These are phyloP conservation scores for Drosophila acutilabella DNA, from an alignment of 2,888 invertebrate genomes.

Conservation along the genomic window DNA sequence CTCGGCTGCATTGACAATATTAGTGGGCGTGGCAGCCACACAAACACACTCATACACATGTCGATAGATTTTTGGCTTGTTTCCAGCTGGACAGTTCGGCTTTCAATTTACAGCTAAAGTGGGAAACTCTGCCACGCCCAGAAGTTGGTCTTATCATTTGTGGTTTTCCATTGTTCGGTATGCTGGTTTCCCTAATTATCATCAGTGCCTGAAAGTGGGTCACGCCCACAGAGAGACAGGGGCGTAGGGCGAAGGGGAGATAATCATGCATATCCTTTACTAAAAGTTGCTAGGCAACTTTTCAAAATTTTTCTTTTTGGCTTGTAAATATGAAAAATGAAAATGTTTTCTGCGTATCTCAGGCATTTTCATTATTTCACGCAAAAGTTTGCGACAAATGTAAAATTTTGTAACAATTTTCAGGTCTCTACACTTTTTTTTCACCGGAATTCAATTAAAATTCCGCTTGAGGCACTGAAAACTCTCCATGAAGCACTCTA, in stretches of 20 bases:
- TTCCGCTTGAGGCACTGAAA: constrained; percentile 26
- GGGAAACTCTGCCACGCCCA: constrained; percentile 31
- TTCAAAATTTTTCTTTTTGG: neutral
- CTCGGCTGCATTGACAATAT: constrained; percentile 11
- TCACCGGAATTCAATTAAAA: constrained; percentile 50
- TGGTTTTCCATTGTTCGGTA: constrained; percentile 29
- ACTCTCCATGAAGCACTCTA: constrained; percentile 12
- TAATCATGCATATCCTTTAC: constrained; percentile 33
- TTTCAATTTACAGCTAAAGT: constrained; percentile 32
- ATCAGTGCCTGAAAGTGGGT: constrained; percentile 40
- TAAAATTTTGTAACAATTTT: constrained; percentile 33
- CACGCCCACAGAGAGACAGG: constrained; percentile 34
- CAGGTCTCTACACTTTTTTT: constrained; percentile 2
- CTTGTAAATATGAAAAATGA: constrained; percentile 14
- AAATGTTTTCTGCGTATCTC: constrained; percentile 18
- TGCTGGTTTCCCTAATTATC: constrained; percentile 40
- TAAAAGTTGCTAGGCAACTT: constrained; percentile 43
- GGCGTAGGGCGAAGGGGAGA: neutral
- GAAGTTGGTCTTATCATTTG: constrained; percentile 9
- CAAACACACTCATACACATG: constrained; percentile 12
- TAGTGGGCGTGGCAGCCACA: constrained; percentile 38
- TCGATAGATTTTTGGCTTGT: constrained; percentile 33
- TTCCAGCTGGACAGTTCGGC: constrained; percentile 20
- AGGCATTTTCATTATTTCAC: constrained; percentile 20
- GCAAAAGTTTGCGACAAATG: constrained; percentile 42